Evolutionary conservation across 2,888 invertebrate species (phyloP).

Genomic region (Athalia cordata): DNA sequence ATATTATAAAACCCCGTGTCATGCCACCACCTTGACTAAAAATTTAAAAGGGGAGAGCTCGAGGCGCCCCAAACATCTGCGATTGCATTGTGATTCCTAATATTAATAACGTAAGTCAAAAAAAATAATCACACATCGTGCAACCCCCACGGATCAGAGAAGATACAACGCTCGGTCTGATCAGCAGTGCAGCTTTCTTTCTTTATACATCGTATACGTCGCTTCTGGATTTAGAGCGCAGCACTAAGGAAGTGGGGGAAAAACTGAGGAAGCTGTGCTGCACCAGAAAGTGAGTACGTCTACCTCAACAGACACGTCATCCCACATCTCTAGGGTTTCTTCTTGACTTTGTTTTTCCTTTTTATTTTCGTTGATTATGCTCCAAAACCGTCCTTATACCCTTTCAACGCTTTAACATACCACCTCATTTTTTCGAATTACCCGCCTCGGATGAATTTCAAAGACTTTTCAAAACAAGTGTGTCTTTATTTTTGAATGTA

Average conservation of each 20-base stretch:
- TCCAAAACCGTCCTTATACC: no score
- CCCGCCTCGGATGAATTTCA: no score
- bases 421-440: no score
- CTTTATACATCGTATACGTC: background rate
- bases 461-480: no score
- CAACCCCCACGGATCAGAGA: background rate
- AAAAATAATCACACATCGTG: background rate
- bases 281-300: constrained; percentile 30
- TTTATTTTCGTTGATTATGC: no score
- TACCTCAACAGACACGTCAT: constrained; percentile 6
- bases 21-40: constrained; percentile 32
- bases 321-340: background rate
- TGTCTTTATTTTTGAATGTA: no score
- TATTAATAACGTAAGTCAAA: background rate
- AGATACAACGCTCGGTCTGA: background rate
- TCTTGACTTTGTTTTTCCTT: background rate
- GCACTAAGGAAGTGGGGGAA: background rate
- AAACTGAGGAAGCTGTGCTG: background rate
- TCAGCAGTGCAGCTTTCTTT: background rate
- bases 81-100: constrained; percentile 9
- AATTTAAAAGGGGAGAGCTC: constrained; percentile 14
- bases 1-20: constrained; percentile 19
- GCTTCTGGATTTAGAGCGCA: constrained; percentile 38
- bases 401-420: no score
- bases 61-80: constrained; percentile 22